phyloP scores from a whole-genome alignment of 1,140 invertebrate species.

The Ladona fulva region DNA sequence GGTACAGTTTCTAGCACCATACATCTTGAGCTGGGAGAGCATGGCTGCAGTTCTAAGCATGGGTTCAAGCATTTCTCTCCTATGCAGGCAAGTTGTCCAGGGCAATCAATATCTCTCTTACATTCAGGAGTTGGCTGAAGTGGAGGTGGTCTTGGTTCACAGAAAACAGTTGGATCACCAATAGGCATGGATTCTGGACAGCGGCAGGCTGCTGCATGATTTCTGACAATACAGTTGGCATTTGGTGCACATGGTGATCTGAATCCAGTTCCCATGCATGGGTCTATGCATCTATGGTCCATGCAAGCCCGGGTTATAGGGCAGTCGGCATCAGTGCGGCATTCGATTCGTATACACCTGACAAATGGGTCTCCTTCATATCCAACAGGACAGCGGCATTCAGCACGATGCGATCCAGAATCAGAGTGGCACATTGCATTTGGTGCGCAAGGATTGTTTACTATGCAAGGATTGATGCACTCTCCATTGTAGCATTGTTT shows the following conservation, averaged over 20 bases:
- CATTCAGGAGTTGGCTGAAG: slow-evolving; percentile 57
- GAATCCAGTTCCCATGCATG: slow-evolving; percentile 41
- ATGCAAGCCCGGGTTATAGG: slow-evolving; percentile 58
- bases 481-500: slow-evolving; percentile 74
- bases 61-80: slow-evolving; percentile 68
- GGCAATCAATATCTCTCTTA: slow-evolving; percentile 65
- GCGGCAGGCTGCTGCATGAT: slow-evolving; percentile 62
- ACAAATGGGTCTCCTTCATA: slow-evolving; percentile 66
- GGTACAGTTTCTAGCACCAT: slow-evolving; percentile 70
- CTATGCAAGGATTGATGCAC: slow-evolving; percentile 66
- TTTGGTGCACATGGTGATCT: slow-evolving; percentile 60
- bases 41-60: slow-evolving; percentile 61
- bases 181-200: slow-evolving; percentile 63
- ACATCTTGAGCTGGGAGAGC: slow-evolving; percentile 59
- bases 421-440: slow-evolving; percentile 73
- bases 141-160: slow-evolving; percentile 44
- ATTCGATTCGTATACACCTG: slow-evolving; percentile 69
- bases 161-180: slow-evolving; percentile 71
- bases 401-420: slow-evolving; percentile 52
- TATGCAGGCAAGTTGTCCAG: slow-evolving; percentile 69
- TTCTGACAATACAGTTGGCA: slow-evolving; percentile 64
- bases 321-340: slow-evolving; percentile 64
- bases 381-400: slow-evolving; percentile 63
- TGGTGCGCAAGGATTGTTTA: slow-evolving; percentile 66
- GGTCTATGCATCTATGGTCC: slow-evolving; percentile 60